These are phyloP conservation scores for Lasiurus borealis DNA, from an alignment of 2,113 vertebrate genomes.

Conservation along the genomic window DNA sequence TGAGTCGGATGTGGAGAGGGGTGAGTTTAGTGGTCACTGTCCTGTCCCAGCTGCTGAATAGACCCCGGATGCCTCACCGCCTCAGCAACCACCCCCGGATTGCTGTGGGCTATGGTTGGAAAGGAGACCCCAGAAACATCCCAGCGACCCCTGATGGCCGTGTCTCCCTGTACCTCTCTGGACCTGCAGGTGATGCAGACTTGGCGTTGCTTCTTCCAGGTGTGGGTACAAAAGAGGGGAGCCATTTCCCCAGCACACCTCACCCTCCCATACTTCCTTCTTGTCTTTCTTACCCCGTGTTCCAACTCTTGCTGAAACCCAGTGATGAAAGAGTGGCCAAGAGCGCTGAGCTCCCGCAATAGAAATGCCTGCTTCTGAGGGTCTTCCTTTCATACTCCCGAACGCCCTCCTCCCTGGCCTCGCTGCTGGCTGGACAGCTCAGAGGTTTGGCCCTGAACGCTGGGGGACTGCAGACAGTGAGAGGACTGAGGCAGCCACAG, in stretches of 20 bases:
- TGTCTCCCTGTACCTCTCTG: neutral
- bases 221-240: neutral
- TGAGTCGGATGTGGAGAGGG: neutral
- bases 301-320: neutral
- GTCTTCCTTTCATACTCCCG: neutral
- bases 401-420: neutral
- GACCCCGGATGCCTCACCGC: neutral
- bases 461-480: neutral
- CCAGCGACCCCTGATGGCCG: neutral
- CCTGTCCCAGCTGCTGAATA: neutral
- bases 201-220: neutral
- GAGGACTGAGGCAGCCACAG: neutral
- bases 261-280: neutral
- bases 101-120: neutral
- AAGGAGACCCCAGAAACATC: neutral
- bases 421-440: neutral
- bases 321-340: neutral
- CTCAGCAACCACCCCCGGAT: neutral
- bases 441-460: conserved; percentile 38
- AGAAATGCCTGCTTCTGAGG: neutral
- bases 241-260: too few species aligned
- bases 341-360: neutral
- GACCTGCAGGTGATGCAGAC: neutral
- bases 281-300: neutral
- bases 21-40: too few species aligned